phyloP scores from a whole-genome alignment of 2,797 vertebrate species.

The Cheirogaleus major region DNA sequence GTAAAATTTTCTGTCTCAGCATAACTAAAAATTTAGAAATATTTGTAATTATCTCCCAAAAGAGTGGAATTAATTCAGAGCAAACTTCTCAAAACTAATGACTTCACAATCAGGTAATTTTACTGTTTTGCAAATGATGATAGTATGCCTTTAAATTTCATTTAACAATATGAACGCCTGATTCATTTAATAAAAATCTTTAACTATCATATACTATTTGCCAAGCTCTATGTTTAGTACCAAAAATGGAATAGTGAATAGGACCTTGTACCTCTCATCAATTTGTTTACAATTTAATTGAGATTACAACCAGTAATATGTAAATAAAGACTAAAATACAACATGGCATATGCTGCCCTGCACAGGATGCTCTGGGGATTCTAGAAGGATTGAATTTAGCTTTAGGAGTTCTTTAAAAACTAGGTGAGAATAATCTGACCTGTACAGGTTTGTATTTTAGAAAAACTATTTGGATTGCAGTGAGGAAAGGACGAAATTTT shows the following conservation, averaged over 20 bases:
- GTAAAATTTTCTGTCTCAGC: not conserved
- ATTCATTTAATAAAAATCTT: not conserved
- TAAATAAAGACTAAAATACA: not conserved
- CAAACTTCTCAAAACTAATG: slow-evolving; percentile 59
- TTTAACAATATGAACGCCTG: not conserved
- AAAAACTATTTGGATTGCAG: not conserved
- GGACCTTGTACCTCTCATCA: not conserved
- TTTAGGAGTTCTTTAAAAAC: not conserved
- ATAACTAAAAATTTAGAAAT: slow-evolving; percentile 36
- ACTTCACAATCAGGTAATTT: slow-evolving; percentile 31
- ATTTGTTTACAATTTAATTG: not conserved
- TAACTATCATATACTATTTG: not conserved
- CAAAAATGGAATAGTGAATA: not conserved
- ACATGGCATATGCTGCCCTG: not conserved
- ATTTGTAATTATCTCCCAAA: slow-evolving; percentile 64
- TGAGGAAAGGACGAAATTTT: not conserved
- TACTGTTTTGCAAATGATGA: slow-evolving; percentile 61
- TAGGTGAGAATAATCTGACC: not conserved
- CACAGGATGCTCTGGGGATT: not conserved
- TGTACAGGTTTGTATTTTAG: not conserved
- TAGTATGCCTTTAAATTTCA: slow-evolving; percentile 52
- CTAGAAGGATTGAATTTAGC: not conserved
- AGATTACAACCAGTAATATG: not conserved
- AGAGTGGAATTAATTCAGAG: slow-evolving; percentile 54
- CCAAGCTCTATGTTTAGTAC: not conserved